These are phyloP conservation scores for Cheilosia soror DNA, from an alignment of 2,888 invertebrate genomes.

Conservation along the genomic window DNA sequence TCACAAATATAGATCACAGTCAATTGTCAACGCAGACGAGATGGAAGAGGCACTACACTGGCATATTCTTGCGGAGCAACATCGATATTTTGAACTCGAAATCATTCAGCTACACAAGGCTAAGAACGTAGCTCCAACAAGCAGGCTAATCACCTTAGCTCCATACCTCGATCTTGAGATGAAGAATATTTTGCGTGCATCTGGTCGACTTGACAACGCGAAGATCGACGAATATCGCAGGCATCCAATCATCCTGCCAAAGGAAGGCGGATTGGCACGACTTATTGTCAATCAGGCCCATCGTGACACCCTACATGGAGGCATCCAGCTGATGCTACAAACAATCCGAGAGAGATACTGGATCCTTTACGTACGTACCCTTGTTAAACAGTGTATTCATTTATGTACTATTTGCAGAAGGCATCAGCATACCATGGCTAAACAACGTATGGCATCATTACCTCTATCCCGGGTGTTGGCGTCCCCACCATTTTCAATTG, in stretches of 20 bases:
- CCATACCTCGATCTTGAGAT: constrained; percentile 15
- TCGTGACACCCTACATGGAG: constrained; percentile 17
- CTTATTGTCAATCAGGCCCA: constrained; percentile 23
- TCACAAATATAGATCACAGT: constrained; percentile 6
- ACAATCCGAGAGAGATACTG: constrained; percentile 36
- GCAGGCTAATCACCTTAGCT: constrained; percentile 2
- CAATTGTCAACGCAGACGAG: constrained; percentile 29
- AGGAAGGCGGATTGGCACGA: constrained; percentile 13
- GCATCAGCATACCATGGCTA: constrained; percentile 41
- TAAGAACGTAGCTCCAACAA: constrained; percentile 22
- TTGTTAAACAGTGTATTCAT: constrained; percentile 40
- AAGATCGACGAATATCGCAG: constrained; percentile 10
- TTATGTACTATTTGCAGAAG: constrained; percentile 31
- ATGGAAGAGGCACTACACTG: constrained; percentile 29
- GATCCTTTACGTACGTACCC: constrained; percentile 38
- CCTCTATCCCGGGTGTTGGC: constrained; percentile 31
- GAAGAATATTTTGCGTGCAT: constrained; percentile 4
- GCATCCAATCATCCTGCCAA: constrained; percentile 27
- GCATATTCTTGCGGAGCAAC: constrained; percentile 32
- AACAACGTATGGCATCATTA: constrained; percentile 38
- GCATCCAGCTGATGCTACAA: constrained; percentile 45
- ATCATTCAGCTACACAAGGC: constrained; percentile 25
- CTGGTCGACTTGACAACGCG: constrained; percentile 22
- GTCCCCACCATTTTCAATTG: constrained; percentile 33
- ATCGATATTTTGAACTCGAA: constrained; percentile 21